phyloP scores from a whole-genome alignment of 1,140 invertebrate species.

The Schmidtea mediterranea region DNA sequence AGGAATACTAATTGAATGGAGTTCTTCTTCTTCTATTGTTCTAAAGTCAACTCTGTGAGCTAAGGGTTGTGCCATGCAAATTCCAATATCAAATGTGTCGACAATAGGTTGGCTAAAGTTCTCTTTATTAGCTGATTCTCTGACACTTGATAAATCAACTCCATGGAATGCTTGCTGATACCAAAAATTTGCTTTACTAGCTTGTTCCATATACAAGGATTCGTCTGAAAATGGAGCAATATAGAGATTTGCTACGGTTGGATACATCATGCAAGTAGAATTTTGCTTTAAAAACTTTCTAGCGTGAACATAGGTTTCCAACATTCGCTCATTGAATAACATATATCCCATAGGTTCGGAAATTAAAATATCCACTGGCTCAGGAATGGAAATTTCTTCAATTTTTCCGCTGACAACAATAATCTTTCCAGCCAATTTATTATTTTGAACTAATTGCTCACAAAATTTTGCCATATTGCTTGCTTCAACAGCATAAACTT shows the following conservation, averaged over 20 bases:
- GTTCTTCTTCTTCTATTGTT: constrained; percentile 63
- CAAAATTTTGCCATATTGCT: constrained; percentile 91
- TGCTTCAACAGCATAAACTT: constrained; percentile 90
- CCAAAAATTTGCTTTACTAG: constrained; percentile 7
- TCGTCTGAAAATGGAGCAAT: constrained; percentile 96
- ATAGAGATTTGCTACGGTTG: constrained; percentile 72
- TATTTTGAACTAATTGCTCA: constrained; percentile 59
- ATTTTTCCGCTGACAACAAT: constrained; percentile 65
- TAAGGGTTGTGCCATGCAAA: constrained; percentile 76
- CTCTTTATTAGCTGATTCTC: constrained; percentile 72
- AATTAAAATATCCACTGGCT: constrained; percentile 80
- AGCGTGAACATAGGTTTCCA: constrained; percentile 90
- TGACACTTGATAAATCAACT: constrained; percentile 63
- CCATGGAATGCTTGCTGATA: constrained; percentile 57
- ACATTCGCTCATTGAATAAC: constrained; percentile 95
- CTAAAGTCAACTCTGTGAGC: constrained; percentile 83
- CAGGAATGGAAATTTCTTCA: constrained; percentile 79
- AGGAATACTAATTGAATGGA: constrained; percentile 80
- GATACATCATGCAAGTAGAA: constrained; percentile 60
- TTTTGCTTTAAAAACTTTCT: constrained; percentile 79
- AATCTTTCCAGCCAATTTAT: constrained; percentile 33
- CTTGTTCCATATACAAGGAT: constrained; percentile 78
- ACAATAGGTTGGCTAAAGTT: constrained; percentile 95
- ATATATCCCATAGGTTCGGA: constrained; percentile 99
- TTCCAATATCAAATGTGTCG: constrained; percentile 90